A percentile compares a stretch with the other conserved stretches of the same genome.
Evolutionary conservation across 2,888 invertebrate species (phyloP).

Genomic region (Caenorhabditis japonica): DNA sequence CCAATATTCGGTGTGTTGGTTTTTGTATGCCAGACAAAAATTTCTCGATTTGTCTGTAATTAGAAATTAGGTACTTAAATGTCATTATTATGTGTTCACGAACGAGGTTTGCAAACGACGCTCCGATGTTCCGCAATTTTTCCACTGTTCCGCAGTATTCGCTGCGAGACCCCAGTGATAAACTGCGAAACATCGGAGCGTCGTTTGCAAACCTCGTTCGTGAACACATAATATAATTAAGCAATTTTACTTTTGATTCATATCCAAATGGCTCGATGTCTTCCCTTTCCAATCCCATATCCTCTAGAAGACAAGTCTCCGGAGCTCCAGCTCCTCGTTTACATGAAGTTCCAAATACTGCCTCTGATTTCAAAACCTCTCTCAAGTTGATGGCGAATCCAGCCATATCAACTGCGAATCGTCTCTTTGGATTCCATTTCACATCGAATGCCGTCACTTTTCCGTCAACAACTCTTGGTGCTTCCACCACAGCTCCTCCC

Average conservation of each 20-base stretch:
- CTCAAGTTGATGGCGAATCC: conserved; percentile 67
- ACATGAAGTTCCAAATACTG: conserved; percentile 60
- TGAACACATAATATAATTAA: too few species aligned
- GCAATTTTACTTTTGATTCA: conserved; percentile 37
- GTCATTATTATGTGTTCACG: too few species aligned
- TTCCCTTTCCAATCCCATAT: conserved; percentile 55
- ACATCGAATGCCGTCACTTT: conserved; percentile 66
- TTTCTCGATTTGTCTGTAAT: conserved; percentile 51
- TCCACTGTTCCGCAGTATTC: too few species aligned
- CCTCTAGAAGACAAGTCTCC: conserved; percentile 68
- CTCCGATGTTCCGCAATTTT: too few species aligned
- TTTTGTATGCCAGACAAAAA: conserved; percentile 62
- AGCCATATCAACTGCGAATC: conserved; percentile 71
- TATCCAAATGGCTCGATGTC: conserved; percentile 69
- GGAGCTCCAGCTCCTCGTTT: conserved; percentile 64
- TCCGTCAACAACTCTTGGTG: conserved; percentile 62
- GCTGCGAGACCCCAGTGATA: too few species aligned
- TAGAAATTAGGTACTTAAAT: too few species aligned
- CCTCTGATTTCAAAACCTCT: conserved; percentile 51
- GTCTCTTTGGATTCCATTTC: conserved; percentile 60
- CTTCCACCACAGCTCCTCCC: conserved; percentile 64
- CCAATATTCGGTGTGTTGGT: conserved; percentile 46
- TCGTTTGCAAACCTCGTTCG: too few species aligned
- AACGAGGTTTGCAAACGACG: too few species aligned
- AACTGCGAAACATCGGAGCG: too few species aligned